Evolutionary conservation across 2,888 invertebrate genomes (phyloP), one percentile per base, ranked within the genome.

Genomic region (Chirona hameri): DNA sequence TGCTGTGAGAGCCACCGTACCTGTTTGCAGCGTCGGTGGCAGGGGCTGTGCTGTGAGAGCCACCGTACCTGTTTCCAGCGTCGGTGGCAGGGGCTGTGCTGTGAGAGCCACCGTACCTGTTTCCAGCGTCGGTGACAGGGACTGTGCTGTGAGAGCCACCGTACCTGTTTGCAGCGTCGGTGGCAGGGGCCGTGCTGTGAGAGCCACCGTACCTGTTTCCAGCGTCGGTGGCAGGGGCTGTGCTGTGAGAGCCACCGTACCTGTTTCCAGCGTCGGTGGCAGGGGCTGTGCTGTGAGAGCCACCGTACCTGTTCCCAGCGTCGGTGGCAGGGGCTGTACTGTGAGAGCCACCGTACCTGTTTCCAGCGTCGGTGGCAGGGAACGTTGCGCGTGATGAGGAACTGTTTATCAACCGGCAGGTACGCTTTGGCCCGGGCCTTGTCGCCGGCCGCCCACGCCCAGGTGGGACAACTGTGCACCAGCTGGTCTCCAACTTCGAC

Each of bases 381-480:
- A 29, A 99, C 98, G 91, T 98, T 99, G 85, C 95, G 92, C 0
- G 99, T 99, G 81, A 99, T 93, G 81, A 99, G 91, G 89, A 97
- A 99, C 89, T 99, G 99, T 89, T 99, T 99, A 86, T 97, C 95
- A 87, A 92, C 90, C 0, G 99, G 99, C 84, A 99, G 91, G 89
- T 98, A 99, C 0, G 94, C 89, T 87, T 97, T 95, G 48, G 92
- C 89, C 89, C 95, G 95, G n/a, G 93, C 90, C 85, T 96, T 95
- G 88, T 99, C 98, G 0, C 98, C 98, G 85, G 91, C 91, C 0
- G 95, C 93, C 99, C 99, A 99, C 87, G 97, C 96, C 99, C 99
- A 99, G 0, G 99, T 99, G 0, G 99, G 99, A 87, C 99, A 99
- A 88, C 99, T 98, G 89, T 99, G 98, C 0, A 99, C 98, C 83